Base-by-base conservation (phyloP, 2,797 vertebrate species). In the Sparus aurata region DNA sequence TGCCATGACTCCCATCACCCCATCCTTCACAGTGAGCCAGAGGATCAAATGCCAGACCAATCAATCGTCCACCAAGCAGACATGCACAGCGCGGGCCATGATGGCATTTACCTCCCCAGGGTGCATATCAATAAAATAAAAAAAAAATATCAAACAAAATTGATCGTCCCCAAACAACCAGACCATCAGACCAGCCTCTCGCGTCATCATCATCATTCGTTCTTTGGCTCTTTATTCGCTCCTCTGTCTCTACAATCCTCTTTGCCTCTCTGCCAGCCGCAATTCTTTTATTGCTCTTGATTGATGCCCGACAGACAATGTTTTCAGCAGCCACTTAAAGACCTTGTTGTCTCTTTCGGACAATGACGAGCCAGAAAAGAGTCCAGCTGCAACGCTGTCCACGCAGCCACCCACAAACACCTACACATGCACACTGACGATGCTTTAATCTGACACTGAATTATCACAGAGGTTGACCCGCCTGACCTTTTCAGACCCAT, bases 41-140 rank as follows among this genome's bases (percentile, higher is more conserved):
- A 76, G 80, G 93, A 94, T 95, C 90, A 95, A 94, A 94, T 92
- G 89, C 84, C 93, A 95, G 92, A 92, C 85, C 90, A 82, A 95
- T 95, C 93, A 93, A 94, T 95, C 78, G 62, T 85, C 72, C 87
- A 63, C 58, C 86, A 90, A 91, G 82, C 87, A 88, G 89, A 89
- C 89, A 78, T 88, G 91, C 81, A 82, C 73, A 68, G 85, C 60
- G 2, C 25, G 2, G 59, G 73, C 74, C 84, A 53, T 79, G 83
- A 82, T 93, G 93, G 86, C 89, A 90, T 95, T 95, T 91, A 88
- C 75, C 91, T 93, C 88, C 76, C 43, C 27, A 80, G 80, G 83
- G 50, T 27, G 70, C 75, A 75, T 91, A 89, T 94, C 91, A 93
- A 93, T 94, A 90, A 85, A 88, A 86, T 27, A 80, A 86, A 38